These are phyloP conservation scores for Coregonus sp. DNA, from an alignment of 2,797 vertebrate genomes.

Conservation along the genomic window DNA sequence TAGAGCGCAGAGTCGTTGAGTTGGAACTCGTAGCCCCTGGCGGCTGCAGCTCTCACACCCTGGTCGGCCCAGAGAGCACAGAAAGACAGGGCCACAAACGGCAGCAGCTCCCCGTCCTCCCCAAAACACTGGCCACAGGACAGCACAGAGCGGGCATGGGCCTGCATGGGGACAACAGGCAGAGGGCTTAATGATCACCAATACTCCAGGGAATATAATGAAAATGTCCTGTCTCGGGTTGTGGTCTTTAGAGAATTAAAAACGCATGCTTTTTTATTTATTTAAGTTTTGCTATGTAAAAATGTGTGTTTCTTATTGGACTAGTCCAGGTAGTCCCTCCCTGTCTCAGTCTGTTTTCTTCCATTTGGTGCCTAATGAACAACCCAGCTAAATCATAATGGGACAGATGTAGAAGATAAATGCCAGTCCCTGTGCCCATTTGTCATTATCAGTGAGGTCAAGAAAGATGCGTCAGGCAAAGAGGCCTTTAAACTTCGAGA, in stretches of 20 bases:
- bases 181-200: not conserved
- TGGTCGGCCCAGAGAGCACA: constrained; percentile 76
- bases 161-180: constrained; percentile 63
- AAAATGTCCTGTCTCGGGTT: too few species aligned
- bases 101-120: constrained; percentile 73
- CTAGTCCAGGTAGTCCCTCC: not conserved
- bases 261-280: too few species aligned
- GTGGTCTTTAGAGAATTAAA: too few species aligned
- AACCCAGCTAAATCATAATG: not conserved
- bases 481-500: not conserved
- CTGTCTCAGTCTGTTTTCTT: too few species aligned
- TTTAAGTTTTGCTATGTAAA: too few species aligned
- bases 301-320: not conserved
- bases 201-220: not conserved
- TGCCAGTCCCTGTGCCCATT: not conserved
- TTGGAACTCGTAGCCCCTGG: constrained; percentile 74
- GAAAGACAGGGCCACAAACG: constrained; percentile 74
- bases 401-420: not conserved
- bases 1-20: constrained; percentile 83
- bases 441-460: not conserved
- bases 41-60: constrained; percentile 66
- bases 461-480: not conserved
- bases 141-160: constrained; percentile 72
- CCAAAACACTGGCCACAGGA: constrained; percentile 75
- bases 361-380: too few species aligned